These are phyloP conservation scores for Puffinus mauretanicus DNA, from an alignment of 2,113 vertebrate species.

Conservation along the genomic window DNA sequence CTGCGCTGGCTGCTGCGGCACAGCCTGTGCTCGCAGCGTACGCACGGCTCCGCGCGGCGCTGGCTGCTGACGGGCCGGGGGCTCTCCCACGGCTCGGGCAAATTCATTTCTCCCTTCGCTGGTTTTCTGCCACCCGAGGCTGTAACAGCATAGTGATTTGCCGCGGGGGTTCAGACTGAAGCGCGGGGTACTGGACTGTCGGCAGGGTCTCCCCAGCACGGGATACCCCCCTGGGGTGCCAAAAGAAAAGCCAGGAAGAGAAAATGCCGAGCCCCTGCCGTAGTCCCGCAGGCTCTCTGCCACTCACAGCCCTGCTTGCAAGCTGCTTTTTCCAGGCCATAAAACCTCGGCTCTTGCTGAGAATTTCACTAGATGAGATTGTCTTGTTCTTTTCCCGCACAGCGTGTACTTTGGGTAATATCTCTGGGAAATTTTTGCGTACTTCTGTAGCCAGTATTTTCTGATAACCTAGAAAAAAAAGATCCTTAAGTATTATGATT, in stretches of 20 bases:
- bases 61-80: neutral
- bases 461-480: conserved; percentile 21
- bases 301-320: neutral
- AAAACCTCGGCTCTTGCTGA: conserved; percentile 9
- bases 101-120: neutral
- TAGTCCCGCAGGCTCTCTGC: conserved; percentile 25
- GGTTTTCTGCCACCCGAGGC: neutral
- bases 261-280: conserved; percentile 13
- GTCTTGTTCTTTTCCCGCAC: conserved; percentile 42
- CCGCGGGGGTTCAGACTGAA: neutral
- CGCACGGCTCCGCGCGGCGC: fast-evolving
- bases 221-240: neutral
- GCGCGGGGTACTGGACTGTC: fast-evolving
- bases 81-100: neutral
- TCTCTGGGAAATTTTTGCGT: neutral
- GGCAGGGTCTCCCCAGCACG: fast-evolving
- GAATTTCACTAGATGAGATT: conserved; percentile 40
- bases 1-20: neutral
- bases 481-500: neutral
- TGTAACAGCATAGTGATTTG: neutral
- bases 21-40: neutral
- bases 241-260: neutral
- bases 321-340: conserved; percentile 42
- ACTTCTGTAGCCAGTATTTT: neutral
- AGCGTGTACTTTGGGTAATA: conserved; percentile 7